phyloP scores from a whole-genome alignment of 2,797 vertebrate genomes.

The Poecilia wingei region DNA sequence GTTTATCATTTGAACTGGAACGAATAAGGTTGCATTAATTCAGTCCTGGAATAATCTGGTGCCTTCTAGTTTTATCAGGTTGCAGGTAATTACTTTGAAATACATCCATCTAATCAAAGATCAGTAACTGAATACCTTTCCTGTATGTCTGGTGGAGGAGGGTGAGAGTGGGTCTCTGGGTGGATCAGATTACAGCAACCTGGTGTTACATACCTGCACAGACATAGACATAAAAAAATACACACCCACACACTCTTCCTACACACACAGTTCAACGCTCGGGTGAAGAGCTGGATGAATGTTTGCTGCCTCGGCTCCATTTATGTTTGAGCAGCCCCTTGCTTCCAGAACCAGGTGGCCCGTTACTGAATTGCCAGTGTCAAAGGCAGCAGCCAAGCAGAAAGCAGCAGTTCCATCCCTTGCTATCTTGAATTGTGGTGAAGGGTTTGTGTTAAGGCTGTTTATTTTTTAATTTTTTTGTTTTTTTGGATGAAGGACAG shows the following conservation, averaged over 20 bases:
- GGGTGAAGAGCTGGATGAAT: slow-evolving; percentile 71
- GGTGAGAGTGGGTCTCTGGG: slow-evolving; percentile 60
- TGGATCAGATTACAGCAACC: slow-evolving; percentile 74
- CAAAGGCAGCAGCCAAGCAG: slow-evolving; percentile 42
- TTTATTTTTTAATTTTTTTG: slow-evolving; percentile 19
- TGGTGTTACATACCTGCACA: slow-evolving; percentile 75
- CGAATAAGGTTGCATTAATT: not conserved
- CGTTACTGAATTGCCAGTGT: slow-evolving; percentile 59
- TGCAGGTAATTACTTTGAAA: slow-evolving; percentile 73
- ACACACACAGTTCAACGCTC: slow-evolving; percentile 70
- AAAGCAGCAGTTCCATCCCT: slow-evolving; percentile 48
- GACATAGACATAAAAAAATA: slow-evolving; percentile 30
- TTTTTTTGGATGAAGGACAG: slow-evolving; percentile 19
- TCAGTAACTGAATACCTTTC: slow-evolving; percentile 84
- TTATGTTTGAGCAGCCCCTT: slow-evolving; percentile 87
- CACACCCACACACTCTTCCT: slow-evolving; percentile 29
- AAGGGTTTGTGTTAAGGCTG: slow-evolving; percentile 20
- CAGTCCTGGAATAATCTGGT: not conserved
- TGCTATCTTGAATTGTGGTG: slow-evolving; percentile 18
- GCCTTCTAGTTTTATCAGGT: slow-evolving; percentile 20
- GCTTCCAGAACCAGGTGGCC: slow-evolving; percentile 59
- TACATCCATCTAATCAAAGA: slow-evolving; percentile 84
- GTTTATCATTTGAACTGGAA: not conserved
- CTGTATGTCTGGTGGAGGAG: slow-evolving; percentile 73
- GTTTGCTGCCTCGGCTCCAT: slow-evolving; percentile 73